Base-by-base conservation (phyloP, 2,113 vertebrate species). In the Myocastor coypus region DNA sequence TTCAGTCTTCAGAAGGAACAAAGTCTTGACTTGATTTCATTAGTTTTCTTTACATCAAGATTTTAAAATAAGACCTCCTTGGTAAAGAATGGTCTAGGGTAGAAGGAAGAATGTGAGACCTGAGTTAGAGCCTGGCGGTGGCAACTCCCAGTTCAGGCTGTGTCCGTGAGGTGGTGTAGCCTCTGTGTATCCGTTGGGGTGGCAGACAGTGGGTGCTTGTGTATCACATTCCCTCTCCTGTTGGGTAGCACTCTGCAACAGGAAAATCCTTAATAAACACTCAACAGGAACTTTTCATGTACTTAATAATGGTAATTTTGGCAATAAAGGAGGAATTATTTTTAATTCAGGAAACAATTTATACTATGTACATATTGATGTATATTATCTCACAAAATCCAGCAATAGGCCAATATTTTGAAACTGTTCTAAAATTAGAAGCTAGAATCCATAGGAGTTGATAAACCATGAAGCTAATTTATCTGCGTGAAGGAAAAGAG, bases 381-480 rank as follows among this genome's bases (percentile, higher is more conserved):
- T 85, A 8, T 59, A 46, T 92, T 77, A 71, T 92, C 66, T 68
- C 59, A 64, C 30, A 78, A 85, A 89, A 82, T 55, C 57, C 50
- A 64, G 52, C 73, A 59, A 63, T 83, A 84, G 40, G 63, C 68
- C 82, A 83, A 69, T 78, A 80, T 83, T 93, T 83, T 78, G 59
- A 94, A 95, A 85, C 52, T 80, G 42, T 80, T 94, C 73, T 96
- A 92, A 97, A 88, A 92, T 94, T 93, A 93, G 92, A 89, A 93
- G 37, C 57, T 73, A 69, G 89, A 83, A 77, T 89, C 83, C 66
- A 78, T 28, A 82, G 86, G 24, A 82, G 50, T 80, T 94, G 91
- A 94, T 73, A 96, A 92, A 61, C 89, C 86, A n/a, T 84, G 91
- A 89, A 94, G 95, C 80, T 87, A 90, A 92, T 42, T 50, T 30